Conservation (phyloP, 2,888 invertebrate genomes). For the Chloroclysta siterata region DNA sequence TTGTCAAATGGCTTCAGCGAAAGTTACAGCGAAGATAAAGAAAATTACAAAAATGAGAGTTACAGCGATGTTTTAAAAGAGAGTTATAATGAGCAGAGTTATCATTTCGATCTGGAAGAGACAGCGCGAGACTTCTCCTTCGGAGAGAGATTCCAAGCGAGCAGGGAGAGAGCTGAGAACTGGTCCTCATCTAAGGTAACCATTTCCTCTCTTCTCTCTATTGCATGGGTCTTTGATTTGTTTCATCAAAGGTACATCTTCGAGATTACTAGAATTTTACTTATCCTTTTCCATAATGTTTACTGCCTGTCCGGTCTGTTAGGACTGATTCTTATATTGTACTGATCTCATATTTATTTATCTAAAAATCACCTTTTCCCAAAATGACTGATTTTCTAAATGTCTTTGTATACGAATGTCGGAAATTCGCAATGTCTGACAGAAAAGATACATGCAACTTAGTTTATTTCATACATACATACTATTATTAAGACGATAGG, state of each 20-base stretch:
- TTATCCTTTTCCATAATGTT: background rate
- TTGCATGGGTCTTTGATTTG: constrained; percentile 15
- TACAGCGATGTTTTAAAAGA: constrained; percentile 45
- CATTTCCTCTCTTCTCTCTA: constrained; percentile 15
- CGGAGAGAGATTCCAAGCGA: constrained; percentile 53
- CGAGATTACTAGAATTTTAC: background rate
- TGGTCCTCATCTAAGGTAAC: constrained; percentile 71
- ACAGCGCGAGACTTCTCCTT: constrained; percentile 73
- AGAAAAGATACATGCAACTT: too few relatives aligned
- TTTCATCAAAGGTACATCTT: background rate
- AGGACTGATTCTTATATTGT: too few relatives aligned
- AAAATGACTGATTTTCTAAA: too few relatives aligned
- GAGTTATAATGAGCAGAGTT: constrained; percentile 28
- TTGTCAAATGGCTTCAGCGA: constrained; percentile 32
- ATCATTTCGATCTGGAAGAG: constrained; percentile 68
- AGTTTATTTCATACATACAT: too few relatives aligned
- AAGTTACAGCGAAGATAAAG: constrained; percentile 3
- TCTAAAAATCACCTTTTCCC: too few relatives aligned
- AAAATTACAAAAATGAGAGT: constrained; percentile 10
- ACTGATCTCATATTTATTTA: too few relatives aligned
- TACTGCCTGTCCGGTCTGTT: too few relatives aligned
- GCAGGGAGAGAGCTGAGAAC: constrained; percentile 49
- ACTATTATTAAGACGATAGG: too few relatives aligned
- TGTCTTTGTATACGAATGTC: too few relatives aligned
- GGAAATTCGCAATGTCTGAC: too few relatives aligned